Percentiles rank a stretch among this genome's conserved stretches.
phyloP scores from a whole-genome alignment of 2,888 invertebrate genomes.

The Nasonia oneida region DNA sequence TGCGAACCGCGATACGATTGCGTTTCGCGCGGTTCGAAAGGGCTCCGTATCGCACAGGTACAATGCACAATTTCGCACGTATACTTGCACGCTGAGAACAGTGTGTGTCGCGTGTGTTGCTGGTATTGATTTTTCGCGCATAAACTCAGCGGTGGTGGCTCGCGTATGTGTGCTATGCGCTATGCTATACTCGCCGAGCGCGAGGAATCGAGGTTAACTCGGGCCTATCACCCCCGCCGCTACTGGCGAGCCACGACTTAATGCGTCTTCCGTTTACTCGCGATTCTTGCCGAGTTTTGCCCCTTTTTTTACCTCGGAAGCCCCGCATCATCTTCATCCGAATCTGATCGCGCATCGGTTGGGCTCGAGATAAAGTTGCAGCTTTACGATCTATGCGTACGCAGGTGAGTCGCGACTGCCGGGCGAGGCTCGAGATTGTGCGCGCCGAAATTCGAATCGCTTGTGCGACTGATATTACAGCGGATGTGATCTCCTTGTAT shows the following conservation, averaged over 20 bases:
- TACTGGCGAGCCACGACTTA: constrained; percentile 7
- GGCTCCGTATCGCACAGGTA: not conserved
- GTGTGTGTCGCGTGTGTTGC: constrained; percentile 56
- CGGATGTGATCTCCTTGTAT: not conserved
- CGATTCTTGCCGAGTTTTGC: not conserved
- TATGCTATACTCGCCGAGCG: constrained; percentile 59
- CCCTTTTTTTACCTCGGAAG: not conserved
- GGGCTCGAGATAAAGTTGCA: not conserved
- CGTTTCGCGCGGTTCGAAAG: not conserved
- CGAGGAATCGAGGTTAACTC: constrained; percentile 74
- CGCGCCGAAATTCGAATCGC: not conserved
- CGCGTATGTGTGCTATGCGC: constrained; percentile 62
- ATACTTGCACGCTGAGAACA: not conserved
- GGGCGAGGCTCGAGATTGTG: not conserved
- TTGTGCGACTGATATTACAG: not conserved
- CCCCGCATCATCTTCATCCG: not conserved
- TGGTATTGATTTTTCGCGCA: constrained; percentile 77
- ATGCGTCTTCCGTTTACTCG: not conserved
- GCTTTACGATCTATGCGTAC: not conserved
- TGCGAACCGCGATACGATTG: not conserved
- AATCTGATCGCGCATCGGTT: not conserved
- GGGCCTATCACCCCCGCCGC: constrained; percentile 64
- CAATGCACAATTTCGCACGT: not conserved
- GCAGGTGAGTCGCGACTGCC: not conserved
- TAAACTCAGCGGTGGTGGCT: constrained; percentile 67